Base-by-base conservation (phyloP, 2,113 vertebrate genomes). In the Oplegnathus fasciatus region DNA sequence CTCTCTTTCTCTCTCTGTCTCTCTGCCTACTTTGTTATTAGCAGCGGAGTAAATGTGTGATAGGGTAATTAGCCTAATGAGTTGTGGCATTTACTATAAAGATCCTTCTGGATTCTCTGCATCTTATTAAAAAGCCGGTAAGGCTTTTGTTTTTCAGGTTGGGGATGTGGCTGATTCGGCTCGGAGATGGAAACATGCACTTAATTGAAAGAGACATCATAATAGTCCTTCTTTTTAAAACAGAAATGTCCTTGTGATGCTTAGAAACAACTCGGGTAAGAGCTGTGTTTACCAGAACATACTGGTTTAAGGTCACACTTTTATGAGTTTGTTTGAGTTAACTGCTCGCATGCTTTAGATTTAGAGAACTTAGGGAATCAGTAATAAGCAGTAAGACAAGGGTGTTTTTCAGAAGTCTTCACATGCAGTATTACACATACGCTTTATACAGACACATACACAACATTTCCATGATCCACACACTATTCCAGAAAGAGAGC, bases 11-110 rank as follows among this genome's bases (percentile, higher is more conserved):
- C 82, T 75, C 85, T 84, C 84, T 67, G 84, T 86, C 90, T 90
- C 73, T 80, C 87, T 82, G 75, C 81, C 78, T 87, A 83, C 93
- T 95, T 94, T 91, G 92, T 95, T 94, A 95, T 95, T 95, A 95
- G 93, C 92, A 86, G 92, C 75, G 54, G 89, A 95, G 93, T 94
- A 90, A 93, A 93, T 91, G 94, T 94, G 91, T 92, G 92, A 93
- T 94, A 88, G 88, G 92, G 91, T 95, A 94, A 95, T 95, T 95
- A 95, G 92, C 92, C 85, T 94, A 94, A 95, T 92, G 91, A 95
- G 93, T 92, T 93, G 91, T 92, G 90, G 90, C 87, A 88, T 90
- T 95, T 93, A 93, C 92, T 84, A 93, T 94, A 91, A 94, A 94
- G 93, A 94, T 92, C 89, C 83, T 90, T 88, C 85, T 89, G 81